These are phyloP conservation scores for Spheniscus mendiculus DNA, from an alignment of 2,113 vertebrate genomes.

Conservation along the genomic window DNA sequence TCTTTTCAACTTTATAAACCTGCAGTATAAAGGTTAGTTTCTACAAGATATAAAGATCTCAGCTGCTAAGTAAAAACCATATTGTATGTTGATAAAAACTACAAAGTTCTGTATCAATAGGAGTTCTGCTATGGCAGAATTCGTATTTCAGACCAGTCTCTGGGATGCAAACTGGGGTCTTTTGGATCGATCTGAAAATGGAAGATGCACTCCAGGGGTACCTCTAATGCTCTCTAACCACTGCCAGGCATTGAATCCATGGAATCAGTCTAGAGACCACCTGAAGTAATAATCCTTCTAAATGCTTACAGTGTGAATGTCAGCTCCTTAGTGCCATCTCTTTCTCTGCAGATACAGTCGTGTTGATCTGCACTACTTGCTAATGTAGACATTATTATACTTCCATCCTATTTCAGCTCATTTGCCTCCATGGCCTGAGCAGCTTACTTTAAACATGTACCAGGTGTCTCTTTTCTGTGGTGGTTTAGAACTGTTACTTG, in stretches of 20 bases:
- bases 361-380: background rate
- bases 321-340: background rate
- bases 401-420: background rate
- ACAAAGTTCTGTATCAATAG: background rate
- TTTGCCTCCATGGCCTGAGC: background rate
- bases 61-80: background rate
- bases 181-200: background rate
- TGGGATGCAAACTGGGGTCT: background rate
- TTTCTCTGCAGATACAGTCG: background rate
- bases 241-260: background rate
- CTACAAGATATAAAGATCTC: background rate
- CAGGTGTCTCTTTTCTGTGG: background rate
- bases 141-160: background rate
- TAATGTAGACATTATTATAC: background rate
- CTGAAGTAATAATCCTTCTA: slow-evolving; percentile 19
- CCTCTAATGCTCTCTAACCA: background rate
- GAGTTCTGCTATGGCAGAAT: background rate
- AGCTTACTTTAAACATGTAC: background rate
- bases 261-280: background rate
- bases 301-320: background rate
- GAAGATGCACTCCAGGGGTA: background rate
- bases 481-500: background rate
- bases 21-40: background rate
- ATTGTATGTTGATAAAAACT: background rate
- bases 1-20: background rate